Base-by-base conservation (phyloP, 2,888 invertebrate genomes). In the Omphaloscelis lunosa region DNA sequence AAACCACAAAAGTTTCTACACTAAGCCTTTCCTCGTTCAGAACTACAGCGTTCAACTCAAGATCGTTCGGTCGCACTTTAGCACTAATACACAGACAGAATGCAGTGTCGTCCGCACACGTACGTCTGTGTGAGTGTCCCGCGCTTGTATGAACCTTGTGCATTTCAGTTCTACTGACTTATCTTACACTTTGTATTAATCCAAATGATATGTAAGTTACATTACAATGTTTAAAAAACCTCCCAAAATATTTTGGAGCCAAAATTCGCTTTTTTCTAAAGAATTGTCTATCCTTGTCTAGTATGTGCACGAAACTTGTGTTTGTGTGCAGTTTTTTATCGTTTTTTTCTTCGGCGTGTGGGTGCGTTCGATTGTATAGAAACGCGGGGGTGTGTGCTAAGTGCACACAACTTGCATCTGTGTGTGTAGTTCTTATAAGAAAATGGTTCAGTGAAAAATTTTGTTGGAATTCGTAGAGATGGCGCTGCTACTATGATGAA, bases 371-470 rank as follows among this genome's bases (percentile, higher is more conserved):
- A 95, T 96, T 96, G 96, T 96, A 93, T 95, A 88, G 89, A 86
- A 79, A 59, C 69, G 61, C 78, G 70, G 34, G 68, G 34, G 56
- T 89, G 94, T 93, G 93, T 83, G 89, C 89, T 72, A 84, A 87
- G 80, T 93, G 91, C 91, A 91, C 90, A 90, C 84, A 75, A 75
- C 76, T 65, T 89, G 86, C 78, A 67, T 59, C 75, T 66, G 95
- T 95, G 94, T 93, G 94, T 75, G 93, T 83, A 90, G 93, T 95
- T 96, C 96, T 96, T 96, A 94, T 95, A 96, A 96, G 96, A 96
- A 94, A 96, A 96, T 95, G 95, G 94, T 95, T 95, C 94, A 93
- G 94, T 94, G 95, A 95, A 95, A 96, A 95, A 95, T 95, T 96
- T 96, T 95, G 94, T 93, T 88, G 93, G 93, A 94, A 94, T 94